Evolutionary conservation across 1,140 invertebrate species (phyloP), one percentile per base, ranked within the genome.

Genomic region (Cheumatopsyche charites): DNA sequence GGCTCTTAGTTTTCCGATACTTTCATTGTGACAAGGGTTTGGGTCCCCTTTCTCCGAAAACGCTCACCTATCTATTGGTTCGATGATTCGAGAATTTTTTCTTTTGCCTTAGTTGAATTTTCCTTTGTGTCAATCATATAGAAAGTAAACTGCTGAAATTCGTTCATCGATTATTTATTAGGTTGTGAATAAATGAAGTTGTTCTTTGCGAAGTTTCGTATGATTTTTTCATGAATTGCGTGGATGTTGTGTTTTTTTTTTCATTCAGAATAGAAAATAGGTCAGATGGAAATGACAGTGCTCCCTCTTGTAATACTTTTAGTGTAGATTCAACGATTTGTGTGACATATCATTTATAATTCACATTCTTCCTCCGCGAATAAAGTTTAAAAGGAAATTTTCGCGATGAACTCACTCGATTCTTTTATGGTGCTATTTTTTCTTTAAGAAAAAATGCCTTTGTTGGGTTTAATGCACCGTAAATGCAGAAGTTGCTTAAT

Each of bases 1-100:
- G n/a, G 21, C 6, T 66, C 41, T 66, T 66, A 66, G 63, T 66
- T 66, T 66, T 66, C 63, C 41, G 63, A 66, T 66, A 66, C 63
- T 66, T 66, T 66, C 55, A 58, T 58, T 58, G 55, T 58, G 55
- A 58, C 55, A 58, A 58, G 55, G 55, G 55, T 58, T 58, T 58
- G 55, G 23, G 23, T 21, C 23, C 23, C 19, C 17, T 12, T 9
- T 58, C 23, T 23, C 23, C 13, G 3, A n/a, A 47, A n/a, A 2
- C 15, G 3, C 15, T 13, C 13, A 47, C 15, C 43, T 47, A 47
- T 47, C 11, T 13, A 4, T 47, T 25, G 0, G 55, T 36, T 36
- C 29, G 55, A 58, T 58, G 55, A 58, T 13, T 58, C 55, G 55
- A 26, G 55, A 58, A 58, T 58, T 58, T 58, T 58, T 23, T 19